Evolutionary conservation across 2,113 vertebrate genomes (phyloP).

Genomic region (Tyrannus savana): DNA sequence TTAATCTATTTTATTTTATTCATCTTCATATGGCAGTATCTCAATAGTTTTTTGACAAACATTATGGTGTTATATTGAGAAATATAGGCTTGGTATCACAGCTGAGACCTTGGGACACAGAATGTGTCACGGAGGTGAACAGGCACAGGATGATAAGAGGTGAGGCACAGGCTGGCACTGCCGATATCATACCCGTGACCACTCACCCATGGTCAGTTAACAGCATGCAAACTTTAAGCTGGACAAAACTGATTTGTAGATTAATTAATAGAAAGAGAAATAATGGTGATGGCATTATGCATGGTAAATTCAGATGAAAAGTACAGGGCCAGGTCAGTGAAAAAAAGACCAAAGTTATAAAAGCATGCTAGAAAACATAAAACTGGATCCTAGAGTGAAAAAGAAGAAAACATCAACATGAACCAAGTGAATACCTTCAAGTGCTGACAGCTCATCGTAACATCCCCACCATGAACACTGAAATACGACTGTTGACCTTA

Average conservation of each 20-base stretch:
- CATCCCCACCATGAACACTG: background rate
- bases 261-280: background rate
- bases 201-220: background rate
- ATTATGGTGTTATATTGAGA: background rate
- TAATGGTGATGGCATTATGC: background rate
- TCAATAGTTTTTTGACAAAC: background rate
- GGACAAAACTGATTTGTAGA: background rate
- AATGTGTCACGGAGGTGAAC: background rate
- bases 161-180: background rate
- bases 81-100: background rate
- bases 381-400: background rate
- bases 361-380: background rate
- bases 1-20: background rate
- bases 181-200: background rate
- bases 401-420: background rate
- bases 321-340: background rate
- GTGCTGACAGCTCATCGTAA: accelerated
- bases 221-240: background rate
- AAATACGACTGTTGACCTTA: background rate
- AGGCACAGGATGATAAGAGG: background rate
- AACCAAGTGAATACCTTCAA: background rate
- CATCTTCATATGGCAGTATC: background rate
- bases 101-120: background rate
- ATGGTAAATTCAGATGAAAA: background rate
- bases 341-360: background rate